Base-by-base conservation (phyloP, 1,140 invertebrate genomes). In the Drosophila takahashii region DNA sequence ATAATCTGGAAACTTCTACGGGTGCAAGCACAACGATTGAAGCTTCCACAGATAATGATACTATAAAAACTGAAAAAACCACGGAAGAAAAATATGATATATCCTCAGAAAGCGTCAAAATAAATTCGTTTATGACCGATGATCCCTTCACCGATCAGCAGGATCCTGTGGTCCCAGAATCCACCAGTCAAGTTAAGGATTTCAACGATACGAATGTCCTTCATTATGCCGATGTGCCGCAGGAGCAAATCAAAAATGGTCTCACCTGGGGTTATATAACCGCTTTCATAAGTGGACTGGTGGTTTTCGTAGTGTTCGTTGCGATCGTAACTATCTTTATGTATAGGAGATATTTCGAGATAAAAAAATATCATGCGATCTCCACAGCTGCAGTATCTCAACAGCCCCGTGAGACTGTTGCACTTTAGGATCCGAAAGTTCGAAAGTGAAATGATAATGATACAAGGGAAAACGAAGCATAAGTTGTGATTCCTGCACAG, bases 401-500 rank as follows among this genome's bases (percentile, higher is more conserved):
- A 18, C 59, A 52, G 29, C 18, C 60, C 29, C 29, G 64, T 18
- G 45, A 52, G 59, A 10, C 4, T 9, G 26, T 54, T 37, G n/a
- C 26, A 53, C 50, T 15, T 22, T 29, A 66, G 2, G 15, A 60
- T 37, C 29, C 57, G 22, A 22, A 22, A 10, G 27, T 36, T 59
- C 18, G 39, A 37, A 34, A 27, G 16, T n/a, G 36, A 52, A 37
- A 15, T n/a, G 26, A 22, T 32, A 32, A 32, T 2, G 29, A 39
- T 45, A 10, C 36, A 11, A 34, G 32, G 47, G 13, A 42, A 56
- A 53, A 39, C 34, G 48, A 69, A 69, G 50, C 41, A 56, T 11
- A 29, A 65, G 59, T 48, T 66, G 59, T 65, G 59, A 65, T 65
- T 39, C 60, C 60, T 34, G 37, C 54, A 44, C 56, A 64, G 37